Evolutionary conservation across 2,888 invertebrate species (phyloP).

Genomic region (Imbricaverruca yamaguchii): DNA sequence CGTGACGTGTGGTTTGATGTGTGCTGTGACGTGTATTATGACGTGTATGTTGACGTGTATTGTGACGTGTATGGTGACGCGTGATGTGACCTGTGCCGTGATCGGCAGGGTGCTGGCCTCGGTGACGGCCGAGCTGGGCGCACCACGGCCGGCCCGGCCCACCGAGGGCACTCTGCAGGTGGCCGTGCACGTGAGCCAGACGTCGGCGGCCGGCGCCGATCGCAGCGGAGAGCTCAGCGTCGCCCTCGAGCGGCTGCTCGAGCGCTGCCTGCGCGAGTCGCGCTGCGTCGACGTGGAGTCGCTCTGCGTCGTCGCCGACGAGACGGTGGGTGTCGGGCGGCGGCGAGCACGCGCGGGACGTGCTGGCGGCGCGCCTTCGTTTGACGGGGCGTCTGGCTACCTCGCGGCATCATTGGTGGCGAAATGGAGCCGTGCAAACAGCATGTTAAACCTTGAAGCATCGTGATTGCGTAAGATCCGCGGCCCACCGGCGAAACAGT

Average conservation of each 20-base stretch:
- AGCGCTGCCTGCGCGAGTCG: constrained; percentile 54
- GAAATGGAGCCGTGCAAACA: too few species aligned
- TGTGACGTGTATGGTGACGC: too few species aligned
- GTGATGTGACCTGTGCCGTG: background rate
- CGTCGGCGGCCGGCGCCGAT: constrained; percentile 77
- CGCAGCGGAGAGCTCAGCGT: constrained; percentile 46
- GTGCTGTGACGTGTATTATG: background rate
- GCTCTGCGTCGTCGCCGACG: constrained; percentile 84
- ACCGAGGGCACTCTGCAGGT: constrained; percentile 80
- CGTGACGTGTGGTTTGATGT: too few species aligned
- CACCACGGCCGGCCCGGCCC: constrained; percentile 73
- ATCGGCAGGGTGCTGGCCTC: constrained; percentile 65
- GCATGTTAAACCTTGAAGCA: too few species aligned
- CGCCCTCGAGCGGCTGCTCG: constrained; percentile 31
- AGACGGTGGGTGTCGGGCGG: constrained; percentile 55
- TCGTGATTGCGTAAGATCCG: too few species aligned
- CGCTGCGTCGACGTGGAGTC: constrained; percentile 87
- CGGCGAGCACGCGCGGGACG: background rate
- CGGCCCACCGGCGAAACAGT: too few species aligned
- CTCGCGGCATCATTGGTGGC: too few species aligned
- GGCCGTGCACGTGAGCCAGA: constrained; percentile 77
- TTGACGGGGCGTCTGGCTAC: too few species aligned
- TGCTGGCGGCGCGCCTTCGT: too few species aligned
- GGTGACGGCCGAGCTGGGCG: constrained; percentile 76
- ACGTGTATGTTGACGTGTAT: too few species aligned